Evolutionary conservation across 1,140 invertebrate species (phyloP), one percentile per base, ranked within the genome.

Genomic region (Psix sp.): DNA sequence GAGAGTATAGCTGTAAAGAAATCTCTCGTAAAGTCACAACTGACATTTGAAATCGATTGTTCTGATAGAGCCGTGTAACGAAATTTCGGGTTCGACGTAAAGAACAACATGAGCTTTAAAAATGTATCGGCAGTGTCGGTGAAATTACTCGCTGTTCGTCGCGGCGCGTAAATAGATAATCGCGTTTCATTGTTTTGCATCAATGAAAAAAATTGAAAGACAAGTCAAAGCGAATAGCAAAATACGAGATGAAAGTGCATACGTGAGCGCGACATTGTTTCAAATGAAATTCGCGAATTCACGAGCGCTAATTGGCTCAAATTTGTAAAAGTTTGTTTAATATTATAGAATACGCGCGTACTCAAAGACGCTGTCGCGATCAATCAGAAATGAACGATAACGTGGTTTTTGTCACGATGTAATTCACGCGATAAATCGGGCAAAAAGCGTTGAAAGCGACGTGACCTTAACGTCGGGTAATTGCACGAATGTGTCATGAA

Each of bases 141-240:
- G 54, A 38, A 52, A 67, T 57, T 59, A 57, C 26, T 26, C 60
- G 51, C 16, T 31, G 45, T 45, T 59, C 52, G 63, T 52, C 63
- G 38, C 31, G 35, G 5, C 52, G 18, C 31, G 54, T 68, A 68
- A 68, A 68, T 68, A 68, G 45, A 68, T 68, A 68, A 68, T 68
- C 54, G 46, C 46, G 56, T 9, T 71, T 71, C 66, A 71, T 71
- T 71, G 66, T 62, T 71, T 71, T 68, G 66, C 54, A 56, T 62
- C 49, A 56, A 62, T 71, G 57, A 56, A 62, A 71, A 68, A 71
- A 71, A 56, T 56, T 49, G 40, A 39, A 52, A 43, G 54, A 59
- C 31, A 29, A 59, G 65, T 68, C 65, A 68, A 68, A 68, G 65
- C 65, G 65, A 68, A 68, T 68, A 39, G 40, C 26, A 54, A 70